Conservation (phyloP, 2,888 invertebrate genomes). For the Trichogramma dendrolimi region DNA sequence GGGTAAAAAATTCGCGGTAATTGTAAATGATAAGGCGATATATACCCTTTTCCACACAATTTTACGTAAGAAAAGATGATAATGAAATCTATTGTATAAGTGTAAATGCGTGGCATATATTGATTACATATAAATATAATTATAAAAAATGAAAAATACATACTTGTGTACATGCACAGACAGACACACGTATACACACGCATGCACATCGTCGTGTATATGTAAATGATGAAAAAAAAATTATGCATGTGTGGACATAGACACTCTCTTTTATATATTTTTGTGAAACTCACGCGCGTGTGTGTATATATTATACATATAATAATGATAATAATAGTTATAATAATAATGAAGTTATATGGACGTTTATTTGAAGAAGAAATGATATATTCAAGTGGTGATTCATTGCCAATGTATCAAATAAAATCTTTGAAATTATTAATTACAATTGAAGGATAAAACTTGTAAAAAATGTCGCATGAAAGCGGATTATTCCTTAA, state of each 20-base stretch:
- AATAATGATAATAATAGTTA: too few species aligned
- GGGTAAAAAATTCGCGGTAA: slow-evolving; percentile 16
- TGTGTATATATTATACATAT: slow-evolving; percentile 41
- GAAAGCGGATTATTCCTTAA: background rate
- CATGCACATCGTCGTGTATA: slow-evolving; percentile 34
- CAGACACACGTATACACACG: slow-evolving; percentile 32
- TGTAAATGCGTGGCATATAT: slow-evolving; percentile 38
- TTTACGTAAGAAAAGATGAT: slow-evolving; percentile 34
- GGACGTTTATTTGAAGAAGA: slow-evolving; percentile 40
- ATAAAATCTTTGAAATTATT: background rate
- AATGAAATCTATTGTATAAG: slow-evolving; percentile 39
- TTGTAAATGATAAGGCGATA: slow-evolving; percentile 31
- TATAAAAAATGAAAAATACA: slow-evolving; percentile 15
- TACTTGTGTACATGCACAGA: slow-evolving; percentile 31
- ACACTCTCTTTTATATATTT: slow-evolving; percentile 52
- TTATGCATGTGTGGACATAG: slow-evolving; percentile 36
- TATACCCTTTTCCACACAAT: slow-evolving; percentile 47
- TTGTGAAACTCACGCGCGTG: slow-evolving; percentile 47
- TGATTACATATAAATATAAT: slow-evolving; percentile 29
- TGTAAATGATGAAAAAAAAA: slow-evolving; percentile 24
- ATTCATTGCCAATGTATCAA: background rate
- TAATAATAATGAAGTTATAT: slow-evolving; percentile 24
- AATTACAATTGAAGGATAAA: slow-evolving; percentile 3
- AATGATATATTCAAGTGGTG: slow-evolving; percentile 27
- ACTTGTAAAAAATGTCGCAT: slow-evolving; percentile 17